Percentiles rank a stretch among this genome's conserved stretches.
Evolutionary conservation across 2,888 invertebrate genomes (phyloP).

Genomic region (Xestobium rufovillosum): DNA sequence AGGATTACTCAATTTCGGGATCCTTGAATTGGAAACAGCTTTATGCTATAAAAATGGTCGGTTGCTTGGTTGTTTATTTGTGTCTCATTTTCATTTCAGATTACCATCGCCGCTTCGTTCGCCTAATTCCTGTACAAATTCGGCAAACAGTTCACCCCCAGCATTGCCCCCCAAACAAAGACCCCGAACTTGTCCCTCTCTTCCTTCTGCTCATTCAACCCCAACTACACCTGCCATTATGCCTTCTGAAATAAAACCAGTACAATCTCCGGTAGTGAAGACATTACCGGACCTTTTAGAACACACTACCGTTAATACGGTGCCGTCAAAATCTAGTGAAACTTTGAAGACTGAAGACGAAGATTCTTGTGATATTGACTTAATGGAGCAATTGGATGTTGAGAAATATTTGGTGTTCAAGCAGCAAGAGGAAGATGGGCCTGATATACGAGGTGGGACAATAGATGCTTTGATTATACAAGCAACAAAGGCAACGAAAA

Average conservation of each 20-base stretch:
- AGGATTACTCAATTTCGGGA: too few species aligned
- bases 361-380: slow-evolving; percentile 44
- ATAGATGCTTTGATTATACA: slow-evolving; percentile 92
- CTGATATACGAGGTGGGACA: slow-evolving; percentile 87
- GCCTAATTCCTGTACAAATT: slow-evolving; percentile 25
- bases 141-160: slow-evolving; percentile 34
- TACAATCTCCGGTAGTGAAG: slow-evolving; percentile 26
- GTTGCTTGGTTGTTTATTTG: slow-evolving; percentile 29
- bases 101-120: slow-evolving; percentile 31
- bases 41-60: neutral
- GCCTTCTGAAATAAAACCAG: neutral
- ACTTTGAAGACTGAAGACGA: slow-evolving; percentile 23
- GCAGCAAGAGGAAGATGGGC: slow-evolving; percentile 75
- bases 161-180: slow-evolving; percentile 53
- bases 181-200: slow-evolving; percentile 41
- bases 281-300: slow-evolving; percentile 39
- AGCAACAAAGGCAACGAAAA: slow-evolving; percentile 91
- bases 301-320: slow-evolving; percentile 31
- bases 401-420: slow-evolving; percentile 72
- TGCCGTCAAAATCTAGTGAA: slow-evolving; percentile 8
- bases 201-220: slow-evolving; percentile 31
- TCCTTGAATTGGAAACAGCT: neutral
- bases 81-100: slow-evolving; percentile 35
- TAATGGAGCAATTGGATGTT: slow-evolving; percentile 76
- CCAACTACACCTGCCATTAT: slow-evolving; percentile 20